Evolutionary conservation across 2,888 invertebrate species (phyloP).

Genomic region (Epinotia brunnichana): DNA sequence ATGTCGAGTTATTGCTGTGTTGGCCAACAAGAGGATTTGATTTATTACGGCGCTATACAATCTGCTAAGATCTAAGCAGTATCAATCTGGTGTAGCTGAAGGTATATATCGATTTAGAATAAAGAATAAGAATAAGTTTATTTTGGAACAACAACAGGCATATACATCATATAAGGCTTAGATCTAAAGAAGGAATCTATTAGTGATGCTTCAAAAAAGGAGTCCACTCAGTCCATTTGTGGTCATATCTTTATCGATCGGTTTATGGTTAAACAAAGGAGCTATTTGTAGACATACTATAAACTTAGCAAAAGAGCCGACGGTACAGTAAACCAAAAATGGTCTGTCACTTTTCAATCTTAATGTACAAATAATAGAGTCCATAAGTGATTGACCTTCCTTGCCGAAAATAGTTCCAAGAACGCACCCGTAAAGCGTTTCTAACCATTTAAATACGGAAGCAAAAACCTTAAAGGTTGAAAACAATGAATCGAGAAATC

Average conservation of each 20-base stretch:
- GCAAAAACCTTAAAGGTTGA: background rate
- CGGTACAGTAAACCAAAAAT: too few species aligned
- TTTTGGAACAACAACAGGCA: too few species aligned
- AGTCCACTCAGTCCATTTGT: too few species aligned
- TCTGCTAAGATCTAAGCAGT: background rate
- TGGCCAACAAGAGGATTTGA: constrained; percentile 34
- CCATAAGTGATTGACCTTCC: too few species aligned
- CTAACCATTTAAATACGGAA: background rate
- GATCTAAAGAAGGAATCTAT: too few species aligned
- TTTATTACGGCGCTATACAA: constrained; percentile 34
- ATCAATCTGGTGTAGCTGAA: constrained; percentile 6
- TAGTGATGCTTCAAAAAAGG: too few species aligned
- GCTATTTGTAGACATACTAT: background rate
- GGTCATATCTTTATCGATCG: background rate
- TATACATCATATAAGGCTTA: too few species aligned
- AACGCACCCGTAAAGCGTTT: background rate
- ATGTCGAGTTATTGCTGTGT: constrained; percentile 38
- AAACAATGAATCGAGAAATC: background rate
- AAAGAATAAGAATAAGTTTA: too few species aligned
- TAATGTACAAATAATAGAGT: too few species aligned
- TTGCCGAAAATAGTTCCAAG: background rate
- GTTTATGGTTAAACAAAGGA: constrained; percentile 8
- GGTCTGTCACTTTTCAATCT: too few species aligned
- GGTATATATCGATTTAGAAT: background rate
- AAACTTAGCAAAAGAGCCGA: background rate